Evolutionary conservation across 2,113 vertebrate genomes (phyloP), one percentile per base, ranked within the genome.

Genomic region (Alouatta palliata): DNA sequence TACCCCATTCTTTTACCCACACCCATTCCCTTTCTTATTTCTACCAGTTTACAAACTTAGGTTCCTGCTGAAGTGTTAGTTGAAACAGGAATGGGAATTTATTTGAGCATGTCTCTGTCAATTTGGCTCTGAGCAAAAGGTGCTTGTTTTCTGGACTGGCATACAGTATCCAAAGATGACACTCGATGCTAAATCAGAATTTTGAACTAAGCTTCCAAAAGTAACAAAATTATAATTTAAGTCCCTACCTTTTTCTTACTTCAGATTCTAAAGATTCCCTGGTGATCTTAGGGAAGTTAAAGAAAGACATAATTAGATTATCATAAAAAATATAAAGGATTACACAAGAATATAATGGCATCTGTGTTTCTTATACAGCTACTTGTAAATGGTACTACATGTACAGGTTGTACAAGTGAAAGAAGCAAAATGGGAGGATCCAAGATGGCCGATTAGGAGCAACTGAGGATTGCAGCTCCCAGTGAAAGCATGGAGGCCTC

Each of bases 351-450:
- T 58, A 52, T 64, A 49, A 87, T 52, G 56, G 58, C 6, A 68
- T 27, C 17, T 52, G 21, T 80, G 16, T 56, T 91, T 95, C 70
- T 71, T 90, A 4, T 21, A 27, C 23, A 91, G 73, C 27, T 77
- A 4, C 91, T 43, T 56, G 19, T n/a, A 76, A 30, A 37, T 47
- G 20, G 23, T 68, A 90, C 32, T 81, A 66, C 49, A 70, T 32
- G 25, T 30, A n/a, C 25, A 96, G 20, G 6, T 30, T 92, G 19
- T 17, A 52, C 13, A 86, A 70, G 12, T 56, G 5, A 91, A 95
- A 75, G 40, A 95, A 87, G 27, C 32, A 97, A 96, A 92, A 58
- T 87, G 30, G n/a, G n/a, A n/a, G n/a, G n/a, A n/a, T n/a, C n/a
- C n/a, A n/a, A n/a, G n/a, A n/a, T n/a, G n/a, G n/a, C n/a, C n/a